phyloP scores from a whole-genome alignment of 2,797 vertebrate genomes.

The Intellagama lesueurii region DNA sequence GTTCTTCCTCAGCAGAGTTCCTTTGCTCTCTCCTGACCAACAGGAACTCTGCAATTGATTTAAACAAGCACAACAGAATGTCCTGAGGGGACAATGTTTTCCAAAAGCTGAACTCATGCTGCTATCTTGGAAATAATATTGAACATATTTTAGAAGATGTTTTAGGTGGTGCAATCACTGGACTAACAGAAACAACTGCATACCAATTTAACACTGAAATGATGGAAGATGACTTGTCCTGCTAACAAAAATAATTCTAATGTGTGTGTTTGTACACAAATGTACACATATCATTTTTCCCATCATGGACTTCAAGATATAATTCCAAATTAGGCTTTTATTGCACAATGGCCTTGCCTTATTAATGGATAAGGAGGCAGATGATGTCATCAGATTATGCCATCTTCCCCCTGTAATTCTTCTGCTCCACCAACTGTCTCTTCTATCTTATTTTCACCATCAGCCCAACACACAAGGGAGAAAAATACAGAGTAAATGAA shows the following conservation, averaged over 20 bases:
- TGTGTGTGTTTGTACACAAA: background rate
- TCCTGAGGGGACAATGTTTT: background rate
- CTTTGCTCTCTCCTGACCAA: background rate
- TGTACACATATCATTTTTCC: background rate
- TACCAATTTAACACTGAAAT: background rate
- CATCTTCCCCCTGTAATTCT: background rate
- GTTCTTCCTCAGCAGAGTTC: background rate
- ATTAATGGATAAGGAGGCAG: background rate
- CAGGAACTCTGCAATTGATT: constrained; percentile 10
- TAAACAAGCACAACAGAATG: constrained; percentile 22
- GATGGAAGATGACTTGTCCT: background rate
- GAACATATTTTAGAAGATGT: background rate
- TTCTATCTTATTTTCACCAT: background rate
- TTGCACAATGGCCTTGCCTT: background rate
- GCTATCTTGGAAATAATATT: constrained; percentile 5
- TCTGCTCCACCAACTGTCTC: background rate
- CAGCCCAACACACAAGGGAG: background rate
- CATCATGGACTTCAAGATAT: background rate
- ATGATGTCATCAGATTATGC: background rate
- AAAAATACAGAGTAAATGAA: background rate
- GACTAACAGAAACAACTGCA: background rate
- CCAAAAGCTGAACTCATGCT: constrained; percentile 1
- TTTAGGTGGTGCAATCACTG: background rate
- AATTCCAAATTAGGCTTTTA: background rate
- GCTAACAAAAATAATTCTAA: background rate